Conservation (phyloP, 2,113 vertebrate species). For the Tauraco erythrolophus region DNA sequence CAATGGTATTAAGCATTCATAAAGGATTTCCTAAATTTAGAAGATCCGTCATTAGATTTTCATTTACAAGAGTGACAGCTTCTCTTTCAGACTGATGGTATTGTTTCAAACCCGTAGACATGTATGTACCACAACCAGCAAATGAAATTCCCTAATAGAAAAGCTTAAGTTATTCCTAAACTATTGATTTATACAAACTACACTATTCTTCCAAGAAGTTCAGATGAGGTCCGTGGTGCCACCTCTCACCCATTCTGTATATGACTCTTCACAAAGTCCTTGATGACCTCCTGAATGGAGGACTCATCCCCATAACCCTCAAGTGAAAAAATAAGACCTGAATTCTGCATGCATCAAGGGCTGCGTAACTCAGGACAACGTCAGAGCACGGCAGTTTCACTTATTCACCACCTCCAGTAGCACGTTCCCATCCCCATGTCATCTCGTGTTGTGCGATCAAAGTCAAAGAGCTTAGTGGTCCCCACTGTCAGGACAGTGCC, state of each 20-base stretch:
- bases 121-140: background rate
- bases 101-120: background rate
- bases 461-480: background rate
- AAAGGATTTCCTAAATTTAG: background rate
- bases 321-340: background rate
- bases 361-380: accelerated
- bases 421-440: background rate
- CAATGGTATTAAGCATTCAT: background rate
- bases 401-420: accelerated
- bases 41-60: background rate
- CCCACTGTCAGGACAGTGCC: accelerated
- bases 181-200: background rate
- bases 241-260: background rate
- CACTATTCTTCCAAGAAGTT: background rate
- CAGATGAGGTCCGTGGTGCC: background rate
- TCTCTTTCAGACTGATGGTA: background rate
- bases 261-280: background rate
- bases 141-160: background rate
- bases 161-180: background rate
- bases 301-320: background rate
- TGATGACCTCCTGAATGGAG: accelerated
- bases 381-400: background rate
- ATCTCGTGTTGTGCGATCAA: accelerated
- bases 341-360: background rate
- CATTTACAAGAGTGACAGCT: background rate